phyloP scores from a whole-genome alignment of 2,797 vertebrate species.

The Esox lucius region DNA sequence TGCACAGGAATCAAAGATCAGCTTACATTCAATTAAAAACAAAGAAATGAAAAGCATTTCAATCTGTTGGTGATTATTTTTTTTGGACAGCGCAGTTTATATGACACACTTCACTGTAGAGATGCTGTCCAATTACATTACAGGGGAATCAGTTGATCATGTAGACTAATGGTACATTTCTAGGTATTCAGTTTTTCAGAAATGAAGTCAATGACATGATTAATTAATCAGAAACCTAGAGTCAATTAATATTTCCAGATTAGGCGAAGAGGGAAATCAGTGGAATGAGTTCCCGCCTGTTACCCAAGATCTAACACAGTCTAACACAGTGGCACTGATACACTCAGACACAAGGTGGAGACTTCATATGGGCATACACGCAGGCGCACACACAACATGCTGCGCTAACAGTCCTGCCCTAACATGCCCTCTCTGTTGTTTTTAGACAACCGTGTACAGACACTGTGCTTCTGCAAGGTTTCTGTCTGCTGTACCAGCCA shows the following conservation, averaged over 20 bases:
- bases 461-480: slow-evolving; percentile 39
- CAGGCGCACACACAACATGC: slow-evolving; percentile 13
- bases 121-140: background rate
- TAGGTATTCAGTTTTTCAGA: background rate
- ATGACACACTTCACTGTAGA: background rate
- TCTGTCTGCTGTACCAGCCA: slow-evolving; percentile 50
- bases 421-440: slow-evolving; percentile 65
- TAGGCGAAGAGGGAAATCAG: background rate
- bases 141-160: background rate
- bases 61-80: background rate
- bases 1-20: slow-evolving; percentile 5
- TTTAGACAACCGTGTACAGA: slow-evolving; percentile 54
- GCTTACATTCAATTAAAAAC: background rate
- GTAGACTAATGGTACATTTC: background rate
- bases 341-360: slow-evolving; percentile 6
- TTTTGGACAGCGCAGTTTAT: background rate
- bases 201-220: background rate
- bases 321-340: background rate
- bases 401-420: slow-evolving; percentile 45
- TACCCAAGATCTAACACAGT: slow-evolving; percentile 1
- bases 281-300: background rate
- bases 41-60: background rate
- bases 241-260: background rate
- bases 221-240: background rate
- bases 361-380: slow-evolving; percentile 24